phyloP scores from a whole-genome alignment of 1,140 invertebrate genomes.

The Eriosoma lanigerum region DNA sequence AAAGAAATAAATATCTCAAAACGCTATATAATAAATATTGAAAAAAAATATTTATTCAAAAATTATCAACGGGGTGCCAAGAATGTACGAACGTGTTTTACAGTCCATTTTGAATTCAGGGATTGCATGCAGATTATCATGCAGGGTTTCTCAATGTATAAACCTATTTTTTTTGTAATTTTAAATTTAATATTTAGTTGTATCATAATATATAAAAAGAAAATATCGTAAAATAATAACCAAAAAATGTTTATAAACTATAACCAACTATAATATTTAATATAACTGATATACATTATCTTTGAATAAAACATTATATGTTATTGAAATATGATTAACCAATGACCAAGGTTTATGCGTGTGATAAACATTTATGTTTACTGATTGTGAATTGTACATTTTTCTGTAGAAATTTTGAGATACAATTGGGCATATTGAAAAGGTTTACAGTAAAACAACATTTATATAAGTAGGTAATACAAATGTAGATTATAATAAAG shows the following conservation, averaged over 20 bases:
- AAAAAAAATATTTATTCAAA: slow-evolving; percentile 40
- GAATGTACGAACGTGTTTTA: slow-evolving; percentile 20
- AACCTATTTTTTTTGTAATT: not conserved
- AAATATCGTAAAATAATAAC: slow-evolving; percentile 9
- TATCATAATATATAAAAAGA: not conserved
- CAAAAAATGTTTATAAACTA: not conserved
- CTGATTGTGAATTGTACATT: not conserved
- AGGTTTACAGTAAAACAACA: not conserved
- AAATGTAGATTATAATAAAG: not conserved
- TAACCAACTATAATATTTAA: not conserved
- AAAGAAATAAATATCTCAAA: not conserved
- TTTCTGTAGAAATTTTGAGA: slow-evolving; percentile 1
- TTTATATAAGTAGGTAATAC: slow-evolving; percentile 15
- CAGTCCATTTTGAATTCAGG: slow-evolving; percentile 11
- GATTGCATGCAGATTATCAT: slow-evolving; percentile 42
- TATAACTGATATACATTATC: slow-evolving; percentile 4
- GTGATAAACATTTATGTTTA: slow-evolving; percentile 1
- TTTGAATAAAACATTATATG: slow-evolving; percentile 36
- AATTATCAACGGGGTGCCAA: slow-evolving; percentile 23
- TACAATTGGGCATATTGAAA: not conserved
- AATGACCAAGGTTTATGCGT: slow-evolving; percentile 5
- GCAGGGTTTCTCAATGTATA: slow-evolving; percentile 32
- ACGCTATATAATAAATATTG: not conserved
- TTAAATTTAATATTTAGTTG: not conserved
- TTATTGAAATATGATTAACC: slow-evolving; percentile 36